Percentiles rank a stretch among this genome's conserved stretches.
Conservation (phyloP, 1,140 invertebrate species). For the Bombus cullumanus region DNA sequence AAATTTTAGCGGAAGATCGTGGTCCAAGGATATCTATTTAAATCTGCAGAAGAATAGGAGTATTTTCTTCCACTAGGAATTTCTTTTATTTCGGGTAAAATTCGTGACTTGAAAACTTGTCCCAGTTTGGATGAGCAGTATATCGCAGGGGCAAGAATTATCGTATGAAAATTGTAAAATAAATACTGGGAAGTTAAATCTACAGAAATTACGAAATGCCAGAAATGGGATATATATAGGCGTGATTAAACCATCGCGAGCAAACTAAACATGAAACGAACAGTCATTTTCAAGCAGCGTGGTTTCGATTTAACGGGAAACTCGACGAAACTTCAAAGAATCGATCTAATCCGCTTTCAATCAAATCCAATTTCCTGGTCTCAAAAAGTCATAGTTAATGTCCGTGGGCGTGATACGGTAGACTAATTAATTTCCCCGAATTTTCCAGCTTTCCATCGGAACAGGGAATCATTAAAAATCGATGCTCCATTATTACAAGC, state of each 20-base stretch:
- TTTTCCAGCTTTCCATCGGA: neutral
- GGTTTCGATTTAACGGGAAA: neutral
- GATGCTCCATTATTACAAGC: conserved; percentile 3
- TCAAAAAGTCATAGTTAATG: neutral
- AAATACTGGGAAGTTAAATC: no score
- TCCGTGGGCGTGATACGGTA: neutral
- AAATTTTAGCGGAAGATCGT: neutral
- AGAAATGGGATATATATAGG: no score
- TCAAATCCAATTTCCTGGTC: neutral
- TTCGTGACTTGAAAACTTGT: no score
- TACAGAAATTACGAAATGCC: no score
- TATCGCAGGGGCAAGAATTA: no score
- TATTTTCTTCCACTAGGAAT: neutral
- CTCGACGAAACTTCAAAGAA: neutral
- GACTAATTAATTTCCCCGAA: conserved; percentile 4
- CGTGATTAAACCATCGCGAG: no score
- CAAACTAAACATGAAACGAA: no score
- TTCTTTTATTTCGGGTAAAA: no score
- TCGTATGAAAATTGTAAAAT: no score
- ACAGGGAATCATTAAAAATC: neutral
- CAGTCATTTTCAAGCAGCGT: neutral
- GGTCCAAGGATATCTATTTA: neutral
- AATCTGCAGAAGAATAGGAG: neutral
- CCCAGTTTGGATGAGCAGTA: no score
- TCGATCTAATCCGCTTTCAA: neutral